Percentiles rank a stretch among this genome's conserved stretches.
Evolutionary conservation across 1,140 invertebrate genomes (phyloP).

Genomic region (Nasonia longicornis): DNA sequence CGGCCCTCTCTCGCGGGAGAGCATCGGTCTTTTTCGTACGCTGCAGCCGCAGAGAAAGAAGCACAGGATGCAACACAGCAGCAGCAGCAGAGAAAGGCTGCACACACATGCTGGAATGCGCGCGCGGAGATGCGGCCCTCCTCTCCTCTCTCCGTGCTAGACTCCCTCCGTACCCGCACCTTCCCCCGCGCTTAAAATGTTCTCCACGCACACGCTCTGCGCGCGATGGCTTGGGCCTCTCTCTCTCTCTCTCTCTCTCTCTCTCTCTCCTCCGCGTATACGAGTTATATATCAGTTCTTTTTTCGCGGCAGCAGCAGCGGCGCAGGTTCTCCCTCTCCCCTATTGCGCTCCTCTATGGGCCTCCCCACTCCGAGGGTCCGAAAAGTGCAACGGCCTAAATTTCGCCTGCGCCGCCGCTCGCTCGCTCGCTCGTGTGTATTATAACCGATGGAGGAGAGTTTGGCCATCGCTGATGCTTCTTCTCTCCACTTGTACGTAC

Average conservation of each 20-base stretch:
- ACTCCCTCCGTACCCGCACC: constrained; percentile 51
- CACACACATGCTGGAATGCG: constrained; percentile 41
- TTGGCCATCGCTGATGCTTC: constrained; percentile 4
- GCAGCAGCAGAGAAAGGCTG: background rate
- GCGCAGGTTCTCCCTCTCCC: constrained; percentile 1
- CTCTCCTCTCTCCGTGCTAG: constrained; percentile 64
- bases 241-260: constrained; percentile 22
- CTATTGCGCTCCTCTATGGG: constrained; percentile 38
- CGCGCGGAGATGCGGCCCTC: constrained; percentile 43
- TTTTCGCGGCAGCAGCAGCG: background rate
- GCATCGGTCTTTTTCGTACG: constrained; percentile 18
- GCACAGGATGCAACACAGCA: background rate
- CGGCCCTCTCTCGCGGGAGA: constrained; percentile 10
- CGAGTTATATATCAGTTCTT: background rate
- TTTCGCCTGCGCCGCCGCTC: constrained; percentile 47
- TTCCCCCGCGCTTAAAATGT: constrained; percentile 8
- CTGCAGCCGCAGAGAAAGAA: background rate
- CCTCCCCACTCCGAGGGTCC: constrained; percentile 58
- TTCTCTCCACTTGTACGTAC: constrained; percentile 30
- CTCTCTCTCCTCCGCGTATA: background rate
- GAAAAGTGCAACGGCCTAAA: constrained; percentile 71
- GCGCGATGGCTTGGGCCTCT: background rate
- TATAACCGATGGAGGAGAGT: background rate
- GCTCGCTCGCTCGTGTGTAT: background rate
- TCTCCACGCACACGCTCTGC: background rate